Base-by-base conservation (phyloP, 2,113 vertebrate genomes). In the Terrapene triunguis region DNA sequence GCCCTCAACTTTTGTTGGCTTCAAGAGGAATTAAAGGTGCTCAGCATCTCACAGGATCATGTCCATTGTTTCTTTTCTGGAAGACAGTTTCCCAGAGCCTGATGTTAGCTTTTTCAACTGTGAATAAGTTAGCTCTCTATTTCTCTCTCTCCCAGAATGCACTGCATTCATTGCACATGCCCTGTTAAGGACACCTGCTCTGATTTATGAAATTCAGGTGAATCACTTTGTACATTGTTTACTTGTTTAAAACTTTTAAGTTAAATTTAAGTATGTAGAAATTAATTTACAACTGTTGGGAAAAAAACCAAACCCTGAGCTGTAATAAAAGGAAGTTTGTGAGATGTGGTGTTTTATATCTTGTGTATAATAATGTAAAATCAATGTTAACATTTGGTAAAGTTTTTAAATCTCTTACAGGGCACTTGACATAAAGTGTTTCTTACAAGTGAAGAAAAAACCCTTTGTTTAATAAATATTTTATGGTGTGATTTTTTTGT, bases 401-500 rank as follows among this genome's bases (percentile, higher is more conserved):
- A 96, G 90, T 96, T 96, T 98, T 96, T 96, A 88, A 94, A 93
- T 93, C 92, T 95, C 95, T 88, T 86, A 89, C 95, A 96, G 97
- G 94, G 82, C 94, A 97, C 94, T 97, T 97, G 95, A 69, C 95
- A 95, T 96, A 85, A 97, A 97, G 93, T 97, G 94, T 97, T 97
- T 96, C 97, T 97, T 97, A 97, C 57, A 97, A 96, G 96, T 96
- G 98, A 98, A 97, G 93, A 92, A 91, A 94, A 95, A 97, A 94
- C 65, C 87, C 95, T 96, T 98, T 97, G 96, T 96, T 97, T 97
- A 98, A 98, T 98, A 99, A 98, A 98, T 98, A 97, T 97, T 98
- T 98, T 96, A 98, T 96, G 93, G 97, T 95, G 98, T 98, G 98
- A 98, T 92, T 96, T 96, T 35, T 95, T 91, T 88, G 48, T 93